Base-by-base conservation (phyloP, 2,888 invertebrate genomes). In the Girardia tigrina region DNA sequence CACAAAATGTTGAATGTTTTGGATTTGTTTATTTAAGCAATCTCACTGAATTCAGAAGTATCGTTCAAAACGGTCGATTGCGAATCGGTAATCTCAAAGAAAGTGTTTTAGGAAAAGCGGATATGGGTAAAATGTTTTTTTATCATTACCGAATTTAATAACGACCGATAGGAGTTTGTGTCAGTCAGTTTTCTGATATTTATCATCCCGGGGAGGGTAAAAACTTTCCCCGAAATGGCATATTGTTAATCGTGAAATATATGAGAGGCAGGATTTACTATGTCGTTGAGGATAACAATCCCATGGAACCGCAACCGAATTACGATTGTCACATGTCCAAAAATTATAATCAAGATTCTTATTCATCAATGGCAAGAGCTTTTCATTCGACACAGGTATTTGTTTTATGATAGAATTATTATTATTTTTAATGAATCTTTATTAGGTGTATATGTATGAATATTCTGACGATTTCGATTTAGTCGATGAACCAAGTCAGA, bases 121-220 rank as follows among this genome's bases (percentile, higher is more conserved):
- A 56, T n/a, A 56, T 56, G 56, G 56, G 56, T 56, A 56, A 12
- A 20, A 12, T n/a, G n/a, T n/a, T n/a, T n/a, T n/a, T n/a, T n/a
- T n/a, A n/a, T n/a, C n/a, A n/a, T n/a, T n/a, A n/a, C n/a, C n/a
- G n/a, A n/a, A n/a, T n/a, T n/a, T n/a, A n/a, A n/a, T 12, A 56
- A 4, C 2, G 4, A 56, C 6, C n/a, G n/a, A 20, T 56, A 73
- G 90, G 89, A 83, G 42, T 77, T 12, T 76, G 42, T 27, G n/a
- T 29, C 42, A 36, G 71, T 27, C 74, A 73, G 69, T 69, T 42
- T 74, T 42, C 74, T 2, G 74, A 74, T 69, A 26, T 74, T 26
- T 73, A 73, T 42, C 42, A 29, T 27, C 74, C 74, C 4, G 56
- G 56, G 4, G 56, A 56, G 4, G 56, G 56, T n/a, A 56, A 56